A percentile compares a stretch with the other conserved stretches of the same genome.
Conservation (phyloP, 2,888 invertebrate genomes). For the Chirona hameri region DNA sequence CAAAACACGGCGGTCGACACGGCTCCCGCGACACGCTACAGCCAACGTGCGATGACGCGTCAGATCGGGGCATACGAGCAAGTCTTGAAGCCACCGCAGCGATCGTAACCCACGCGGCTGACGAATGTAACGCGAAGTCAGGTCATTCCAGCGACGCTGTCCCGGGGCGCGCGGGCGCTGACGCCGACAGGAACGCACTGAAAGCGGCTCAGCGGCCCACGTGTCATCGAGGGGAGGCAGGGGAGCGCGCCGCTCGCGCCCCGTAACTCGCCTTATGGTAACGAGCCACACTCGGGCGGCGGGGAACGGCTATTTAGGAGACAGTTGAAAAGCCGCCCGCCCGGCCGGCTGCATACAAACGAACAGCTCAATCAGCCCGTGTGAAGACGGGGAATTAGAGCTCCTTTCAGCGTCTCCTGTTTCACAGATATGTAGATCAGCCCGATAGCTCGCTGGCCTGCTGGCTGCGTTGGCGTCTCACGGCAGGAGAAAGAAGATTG, state of each 20-base stretch:
- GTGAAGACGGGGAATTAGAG: background rate
- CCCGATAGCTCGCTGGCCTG: too few relatives aligned
- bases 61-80: background rate
- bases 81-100: background rate
- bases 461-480: background rate
- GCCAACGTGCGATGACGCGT: background rate
- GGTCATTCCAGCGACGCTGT: too few relatives aligned
- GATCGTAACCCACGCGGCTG: too few relatives aligned
- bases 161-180: background rate
- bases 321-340: background rate
- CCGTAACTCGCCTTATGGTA: constrained; percentile 5
- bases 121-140: too few relatives aligned
- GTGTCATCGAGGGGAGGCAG: too few relatives aligned
- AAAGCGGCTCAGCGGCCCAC: background rate
- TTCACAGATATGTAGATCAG: too few relatives aligned
- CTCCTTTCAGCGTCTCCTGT: background rate
- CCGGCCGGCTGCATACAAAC: background rate
- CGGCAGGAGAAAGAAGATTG: background rate
- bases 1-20: background rate
- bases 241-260: background rate
- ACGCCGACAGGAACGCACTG: background rate
- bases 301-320: background rate
- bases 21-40: background rate
- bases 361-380: background rate
- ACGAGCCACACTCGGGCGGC: background rate